Percentiles rank a stretch among this genome's conserved stretches.
Evolutionary conservation across 2,797 vertebrate species (phyloP).

Genomic region (Echiichthys vipera): DNA sequence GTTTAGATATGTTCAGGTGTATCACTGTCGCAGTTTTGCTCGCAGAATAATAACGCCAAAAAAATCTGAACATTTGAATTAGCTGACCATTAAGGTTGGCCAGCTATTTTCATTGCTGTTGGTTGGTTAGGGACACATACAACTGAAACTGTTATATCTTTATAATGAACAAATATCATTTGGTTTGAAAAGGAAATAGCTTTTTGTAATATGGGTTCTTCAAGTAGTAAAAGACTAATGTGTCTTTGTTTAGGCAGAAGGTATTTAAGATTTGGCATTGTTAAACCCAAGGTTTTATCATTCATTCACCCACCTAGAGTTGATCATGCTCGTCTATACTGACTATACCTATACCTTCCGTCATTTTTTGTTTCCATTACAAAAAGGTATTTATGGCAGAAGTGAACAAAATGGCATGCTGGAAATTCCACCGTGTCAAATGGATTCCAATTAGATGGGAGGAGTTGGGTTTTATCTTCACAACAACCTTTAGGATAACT

Average conservation of each 20-base stretch:
- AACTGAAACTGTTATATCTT: conserved; percentile 11
- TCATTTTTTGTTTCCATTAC: neutral
- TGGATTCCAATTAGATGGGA: neutral
- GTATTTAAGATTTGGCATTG: neutral
- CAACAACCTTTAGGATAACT: neutral
- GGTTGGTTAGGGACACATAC: neutral
- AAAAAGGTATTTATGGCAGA: conserved; percentile 3
- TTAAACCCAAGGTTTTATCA: neutral
- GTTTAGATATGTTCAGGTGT: too few relatives aligned
- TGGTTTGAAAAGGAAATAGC: neutral
- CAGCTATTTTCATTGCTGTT: too few relatives aligned
- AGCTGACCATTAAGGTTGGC: too few relatives aligned
- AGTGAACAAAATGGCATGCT: neutral
- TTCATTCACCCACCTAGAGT: neutral
- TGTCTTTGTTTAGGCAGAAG: neutral
- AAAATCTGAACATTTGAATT: too few relatives aligned
- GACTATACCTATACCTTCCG: neutral
- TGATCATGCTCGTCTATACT: neutral
- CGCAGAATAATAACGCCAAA: too few relatives aligned
- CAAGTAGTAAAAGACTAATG: neutral
- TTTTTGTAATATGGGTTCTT: neutral
- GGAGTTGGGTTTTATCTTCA: neutral
- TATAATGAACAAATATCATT: neutral
- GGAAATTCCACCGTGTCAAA: conserved; percentile 18
- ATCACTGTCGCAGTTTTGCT: too few relatives aligned